Conservation (phyloP, 2,797 vertebrate species). For the Pseudocheirus occidentalis region DNA sequence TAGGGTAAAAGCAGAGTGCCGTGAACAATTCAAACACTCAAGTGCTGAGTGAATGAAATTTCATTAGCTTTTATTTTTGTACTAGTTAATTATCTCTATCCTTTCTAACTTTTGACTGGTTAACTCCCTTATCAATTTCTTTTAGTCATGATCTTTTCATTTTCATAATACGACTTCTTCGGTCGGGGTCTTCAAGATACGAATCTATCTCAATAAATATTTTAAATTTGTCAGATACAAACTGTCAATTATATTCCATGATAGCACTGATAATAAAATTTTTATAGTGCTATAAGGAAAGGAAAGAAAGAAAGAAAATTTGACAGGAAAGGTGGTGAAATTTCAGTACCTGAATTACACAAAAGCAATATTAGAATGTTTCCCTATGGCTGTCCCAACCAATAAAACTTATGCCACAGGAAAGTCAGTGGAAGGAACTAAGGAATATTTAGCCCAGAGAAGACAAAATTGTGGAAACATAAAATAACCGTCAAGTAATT, state of each 20-base stretch:
- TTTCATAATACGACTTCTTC: neutral
- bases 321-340: neutral
- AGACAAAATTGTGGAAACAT: no score
- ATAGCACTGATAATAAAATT: neutral
- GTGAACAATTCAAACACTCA: neutral
- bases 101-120: neutral
- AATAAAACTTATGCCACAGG: conserved; percentile 9
- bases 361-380: conserved; percentile 12
- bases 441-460: no score
- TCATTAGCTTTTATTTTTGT: no score
- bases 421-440: no score
- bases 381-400: conserved; percentile 32
- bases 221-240: neutral
- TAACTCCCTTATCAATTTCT: neutral
- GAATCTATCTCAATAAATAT: neutral
- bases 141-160: neutral
- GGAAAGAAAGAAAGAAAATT: neutral
- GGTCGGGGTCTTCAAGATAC: neutral
- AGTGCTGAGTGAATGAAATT: no score
- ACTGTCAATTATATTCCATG: neutral
- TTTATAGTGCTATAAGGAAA: neutral
- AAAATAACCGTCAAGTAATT: no score
- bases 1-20: neutral
- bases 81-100: neutral
- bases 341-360: neutral